A percentile compares a stretch with the other conserved stretches of the same genome.
phyloP scores from a whole-genome alignment of 2,797 vertebrate species.

The Notamacropus eugenii region DNA sequence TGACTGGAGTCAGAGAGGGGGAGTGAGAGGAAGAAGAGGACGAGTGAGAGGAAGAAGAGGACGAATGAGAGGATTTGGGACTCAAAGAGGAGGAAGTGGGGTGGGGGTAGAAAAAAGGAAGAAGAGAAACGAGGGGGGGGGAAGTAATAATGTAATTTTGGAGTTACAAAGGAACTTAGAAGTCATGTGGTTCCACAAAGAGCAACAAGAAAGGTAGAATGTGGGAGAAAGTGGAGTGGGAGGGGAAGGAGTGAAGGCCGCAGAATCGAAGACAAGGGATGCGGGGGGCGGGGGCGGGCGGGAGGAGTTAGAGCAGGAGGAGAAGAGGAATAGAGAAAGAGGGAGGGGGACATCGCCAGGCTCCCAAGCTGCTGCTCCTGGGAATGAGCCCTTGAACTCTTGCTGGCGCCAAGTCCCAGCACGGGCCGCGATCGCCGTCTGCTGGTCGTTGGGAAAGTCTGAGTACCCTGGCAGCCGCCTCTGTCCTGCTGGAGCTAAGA shows the following conservation, averaged over 20 bases:
- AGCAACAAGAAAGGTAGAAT: background rate
- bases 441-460: conserved; percentile 84
- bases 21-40: background rate
- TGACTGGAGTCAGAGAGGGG: background rate
- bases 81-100: background rate
- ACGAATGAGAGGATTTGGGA: too few species aligned
- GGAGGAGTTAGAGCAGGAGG: too few species aligned
- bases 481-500: background rate
- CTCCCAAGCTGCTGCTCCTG: background rate
- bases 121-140: background rate
- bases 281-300: background rate
- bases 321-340: background rate
- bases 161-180: background rate
- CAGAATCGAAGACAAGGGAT: background rate
- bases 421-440: conserved; percentile 92
- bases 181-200: conserved; percentile 35
- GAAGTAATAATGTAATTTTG: background rate
- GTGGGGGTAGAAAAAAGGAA: background rate
- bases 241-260: background rate
- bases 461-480: background rate
- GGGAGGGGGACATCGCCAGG: background rate
- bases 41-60: background rate
- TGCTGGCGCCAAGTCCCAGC: conserved; percentile 18
- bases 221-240: background rate
- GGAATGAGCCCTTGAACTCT: background rate